Conservation (phyloP, 2,797 vertebrate species). For the Helostoma temminkii region DNA sequence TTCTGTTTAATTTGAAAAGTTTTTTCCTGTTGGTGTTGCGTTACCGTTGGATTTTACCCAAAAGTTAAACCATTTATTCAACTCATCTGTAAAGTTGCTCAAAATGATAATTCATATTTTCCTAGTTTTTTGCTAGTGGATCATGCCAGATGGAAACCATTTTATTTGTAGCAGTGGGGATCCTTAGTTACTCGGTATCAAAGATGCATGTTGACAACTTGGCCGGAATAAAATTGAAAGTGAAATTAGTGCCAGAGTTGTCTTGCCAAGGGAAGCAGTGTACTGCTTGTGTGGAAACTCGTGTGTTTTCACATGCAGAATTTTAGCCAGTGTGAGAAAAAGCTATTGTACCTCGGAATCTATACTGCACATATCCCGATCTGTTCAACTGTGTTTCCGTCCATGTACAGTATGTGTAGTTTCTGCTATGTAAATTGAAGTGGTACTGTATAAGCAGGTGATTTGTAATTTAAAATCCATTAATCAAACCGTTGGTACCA, state of each 20-base stretch:
- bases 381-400: too few species aligned
- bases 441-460: conserved; percentile 23
- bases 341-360: neutral
- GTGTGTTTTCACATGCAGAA: neutral
- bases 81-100: neutral
- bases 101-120: neutral
- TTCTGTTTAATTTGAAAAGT: neutral
- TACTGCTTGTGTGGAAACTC: conserved; percentile 4
- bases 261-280: neutral
- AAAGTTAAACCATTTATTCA: neutral
- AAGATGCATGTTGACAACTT: conserved; percentile 21
- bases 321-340: neutral
- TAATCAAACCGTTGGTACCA: neutral
- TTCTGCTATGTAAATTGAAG: conserved; percentile 1
- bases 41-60: neutral
- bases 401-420: too few species aligned
- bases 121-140: too few species aligned
- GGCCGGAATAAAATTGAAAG: neutral
- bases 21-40: neutral
- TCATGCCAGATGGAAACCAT: conserved; percentile 3
- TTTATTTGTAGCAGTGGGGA: conserved; percentile 10
- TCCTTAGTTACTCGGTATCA: conserved; percentile 4
- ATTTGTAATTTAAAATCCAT: conserved; percentile 45
- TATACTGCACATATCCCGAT: neutral
- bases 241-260: neutral